These are phyloP conservation scores for Brachionus sp. DNA, from an alignment of 1,140 invertebrate species.

Conservation along the genomic window DNA sequence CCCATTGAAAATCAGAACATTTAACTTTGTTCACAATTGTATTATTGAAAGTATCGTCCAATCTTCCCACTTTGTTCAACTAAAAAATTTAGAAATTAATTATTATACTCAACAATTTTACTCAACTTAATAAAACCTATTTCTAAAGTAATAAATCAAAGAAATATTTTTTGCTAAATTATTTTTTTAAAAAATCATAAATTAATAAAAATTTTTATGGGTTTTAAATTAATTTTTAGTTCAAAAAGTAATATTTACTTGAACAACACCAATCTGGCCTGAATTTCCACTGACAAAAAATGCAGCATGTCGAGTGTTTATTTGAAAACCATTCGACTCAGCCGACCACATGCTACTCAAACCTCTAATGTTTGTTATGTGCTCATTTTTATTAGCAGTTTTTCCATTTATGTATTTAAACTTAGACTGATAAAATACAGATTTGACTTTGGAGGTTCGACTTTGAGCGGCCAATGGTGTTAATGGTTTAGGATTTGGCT, in stretches of 20 bases:
- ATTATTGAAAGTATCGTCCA: constrained; percentile 76
- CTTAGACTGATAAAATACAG: constrained; percentile 75
- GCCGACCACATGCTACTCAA: constrained; percentile 83
- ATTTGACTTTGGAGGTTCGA: background rate
- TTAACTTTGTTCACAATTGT: constrained; percentile 80
- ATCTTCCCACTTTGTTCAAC: constrained; percentile 70
- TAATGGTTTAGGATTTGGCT: background rate
- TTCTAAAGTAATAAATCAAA: too few species aligned
- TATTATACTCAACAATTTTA: background rate
- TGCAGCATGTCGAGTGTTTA: constrained; percentile 76
- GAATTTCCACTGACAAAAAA: constrained; percentile 81
- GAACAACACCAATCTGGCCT: constrained; percentile 80
- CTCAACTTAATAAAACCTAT: too few species aligned
- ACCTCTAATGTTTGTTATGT: constrained; percentile 86
- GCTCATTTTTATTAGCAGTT: constrained; percentile 78
- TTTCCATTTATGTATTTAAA: constrained; percentile 86
- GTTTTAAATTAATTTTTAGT: too few species aligned
- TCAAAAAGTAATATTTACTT: constrained; percentile 57
- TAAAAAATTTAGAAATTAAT: constrained; percentile 29
- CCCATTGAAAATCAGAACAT: constrained; percentile 86
- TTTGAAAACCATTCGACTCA: constrained; percentile 87
- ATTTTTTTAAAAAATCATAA: too few species aligned
- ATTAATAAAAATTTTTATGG: too few species aligned
- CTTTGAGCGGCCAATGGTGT: background rate
- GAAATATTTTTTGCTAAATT: too few species aligned